Base-by-base conservation (phyloP, 2,888 invertebrate genomes). In the Chrysina gloriosa region DNA sequence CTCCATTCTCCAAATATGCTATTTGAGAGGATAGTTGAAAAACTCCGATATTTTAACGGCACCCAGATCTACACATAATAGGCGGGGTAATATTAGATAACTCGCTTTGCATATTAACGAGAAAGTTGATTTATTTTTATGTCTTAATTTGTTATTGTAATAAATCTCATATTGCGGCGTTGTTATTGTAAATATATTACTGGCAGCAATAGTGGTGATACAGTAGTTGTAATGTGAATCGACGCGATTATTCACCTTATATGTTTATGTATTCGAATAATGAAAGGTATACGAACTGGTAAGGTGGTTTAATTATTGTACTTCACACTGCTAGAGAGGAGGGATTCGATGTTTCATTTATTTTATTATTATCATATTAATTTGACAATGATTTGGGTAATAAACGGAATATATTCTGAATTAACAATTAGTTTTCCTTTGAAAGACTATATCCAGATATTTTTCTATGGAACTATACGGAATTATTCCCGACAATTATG, bases 111-210 rank as follows among this genome's bases (percentile, higher is more conserved):
- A 58, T 58, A 58, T 58, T 58, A 58, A 58, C 42, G 58, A 42
- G 58, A 58, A 58, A 58, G 39, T 23, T 58, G 58, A 58, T 58
- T 58, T 58, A 58, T 58, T 42, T 58, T 58, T 58, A 58, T 42
- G 58, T 58, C 58, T 58, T 58, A 39, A 58, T 58, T 25, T 58
- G 39, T 58, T 58, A 58, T 58, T 58, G 42, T 42, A 58, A 58
- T 58, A 58, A 58, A 58, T 58, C 58, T 42, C 25, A 9, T 14
- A 5, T 21, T 42, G 23, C 25, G 39, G 58, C 27, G 25, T 58
- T 25, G 9, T 3, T 42, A 42, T 42, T 58, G 42, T 58, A 42
- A 42, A 42, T 42, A 42, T 42, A 19, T 16, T 14, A 31, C 58
- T 23, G 11, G 25, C 27, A 58, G 58, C 14, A 11, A 39, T 21